Base-by-base conservation (phyloP, 1,140 invertebrate species). In the Micrasema minimum region DNA sequence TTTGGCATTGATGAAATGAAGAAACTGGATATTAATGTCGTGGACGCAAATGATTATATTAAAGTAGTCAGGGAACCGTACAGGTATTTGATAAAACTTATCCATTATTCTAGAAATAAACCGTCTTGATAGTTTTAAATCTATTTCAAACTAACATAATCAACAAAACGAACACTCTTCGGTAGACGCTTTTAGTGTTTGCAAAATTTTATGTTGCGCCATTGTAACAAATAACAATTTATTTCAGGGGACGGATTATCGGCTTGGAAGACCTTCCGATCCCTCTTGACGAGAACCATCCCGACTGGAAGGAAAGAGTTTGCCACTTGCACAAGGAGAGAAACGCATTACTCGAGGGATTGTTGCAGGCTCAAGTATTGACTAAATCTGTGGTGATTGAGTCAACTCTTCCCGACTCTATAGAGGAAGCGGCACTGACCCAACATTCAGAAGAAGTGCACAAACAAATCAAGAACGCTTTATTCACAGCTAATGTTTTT, bases 351-450 rank as follows among this genome's bases (percentile, higher is more conserved):
- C 76, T 93, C 46, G 87, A 90, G 79, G 93, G 93, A 10, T 73
- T 92, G 31, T 76, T 83, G 0, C 93, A 95, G 85, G 92, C 92
- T 12, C 85, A 89, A 82, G 79, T 90, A 16, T 79, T 95, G 4
- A 91, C 90, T n/a, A 94, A 94, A 77, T 88, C 91, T 12, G 80
- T 94, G 14, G 80, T 88, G 79, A 79, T 92, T 37, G 79, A 88
- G 71, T 78, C 87, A 45, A 84, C 80, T 68, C 79, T 93, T 26
- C 91, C 91, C 16, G 79, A 86, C 4, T 69, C 77, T 38, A 53
- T 80, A 2, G 78, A 82, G 38, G 80, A 82, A 50, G 72, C 85
- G 1, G 74, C 82, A 26, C 75, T 82, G 71, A 76, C 86, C 59
- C 75, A 85, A 65, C 78, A 86, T 9, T 80, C 82, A 1, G 83